Conservation (phyloP, 2,113 vertebrate genomes). For the Epinephelus moara region DNA sequence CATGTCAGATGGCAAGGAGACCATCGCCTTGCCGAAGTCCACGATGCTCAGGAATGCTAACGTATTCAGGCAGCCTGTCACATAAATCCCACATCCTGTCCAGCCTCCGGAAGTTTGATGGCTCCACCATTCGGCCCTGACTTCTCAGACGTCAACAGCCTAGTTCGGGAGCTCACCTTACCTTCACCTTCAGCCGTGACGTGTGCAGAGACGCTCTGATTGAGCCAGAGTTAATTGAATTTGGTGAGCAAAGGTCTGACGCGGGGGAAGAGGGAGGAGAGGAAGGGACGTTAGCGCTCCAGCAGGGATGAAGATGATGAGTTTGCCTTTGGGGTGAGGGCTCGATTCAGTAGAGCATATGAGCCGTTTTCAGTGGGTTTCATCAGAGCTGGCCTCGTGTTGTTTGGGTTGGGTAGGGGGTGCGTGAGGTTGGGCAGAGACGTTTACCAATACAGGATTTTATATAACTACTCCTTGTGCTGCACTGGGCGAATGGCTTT, state of each 20-base stretch:
- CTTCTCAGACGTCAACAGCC: slow-evolving; percentile 51
- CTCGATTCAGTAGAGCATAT: slow-evolving; percentile 71
- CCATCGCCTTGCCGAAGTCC: slow-evolving; percentile 36
- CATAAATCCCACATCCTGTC: slow-evolving; percentile 73
- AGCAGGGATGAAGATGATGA: slow-evolving; percentile 74
- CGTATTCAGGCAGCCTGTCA: slow-evolving; percentile 80
- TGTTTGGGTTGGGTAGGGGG: slow-evolving; percentile 24
- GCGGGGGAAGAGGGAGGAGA: slow-evolving; percentile 24
- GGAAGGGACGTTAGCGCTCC: slow-evolving; percentile 49
- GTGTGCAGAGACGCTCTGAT: slow-evolving; percentile 64
- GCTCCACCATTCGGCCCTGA: slow-evolving; percentile 49
- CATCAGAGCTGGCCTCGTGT: slow-evolving; percentile 56
- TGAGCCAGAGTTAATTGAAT: slow-evolving; percentile 74
- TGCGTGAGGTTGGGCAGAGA: slow-evolving; percentile 34
- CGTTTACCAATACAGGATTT: slow-evolving; percentile 51
- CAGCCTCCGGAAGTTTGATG: slow-evolving; percentile 57
- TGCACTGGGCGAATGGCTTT: slow-evolving; percentile 23
- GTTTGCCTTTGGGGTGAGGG: slow-evolving; percentile 72
- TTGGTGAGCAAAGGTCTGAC: slow-evolving; percentile 60
- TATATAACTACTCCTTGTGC: slow-evolving; percentile 42
- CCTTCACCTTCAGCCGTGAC: slow-evolving; percentile 66
- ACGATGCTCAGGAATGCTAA: slow-evolving; percentile 72
- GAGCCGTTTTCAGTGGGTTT: slow-evolving; percentile 65
- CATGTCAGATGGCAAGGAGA: slow-evolving; percentile 42
- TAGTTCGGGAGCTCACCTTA: slow-evolving; percentile 57